Base-by-base conservation (phyloP, 2,113 vertebrate species). In the Nothoprocta perdicaria region DNA sequence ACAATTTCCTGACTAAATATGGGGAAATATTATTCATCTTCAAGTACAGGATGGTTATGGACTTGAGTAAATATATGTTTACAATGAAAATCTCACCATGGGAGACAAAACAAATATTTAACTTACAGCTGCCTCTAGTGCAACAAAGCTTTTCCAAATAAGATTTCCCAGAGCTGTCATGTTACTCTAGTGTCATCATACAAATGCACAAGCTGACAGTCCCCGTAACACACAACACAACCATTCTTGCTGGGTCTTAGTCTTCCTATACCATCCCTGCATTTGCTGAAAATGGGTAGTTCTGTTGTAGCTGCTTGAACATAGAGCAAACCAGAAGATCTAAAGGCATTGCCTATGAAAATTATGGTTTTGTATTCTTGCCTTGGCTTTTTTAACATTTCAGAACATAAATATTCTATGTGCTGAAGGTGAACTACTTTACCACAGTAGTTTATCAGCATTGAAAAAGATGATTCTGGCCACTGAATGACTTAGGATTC, bases 191-290 rank as follows among this genome's bases (percentile, higher is more conserved):
- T 14, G 55, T 13, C 38, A 40, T 26, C 18, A 41, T 24, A 14
- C 69, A 75, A 84, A 85, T 16, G 4, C 12, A 46, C 8, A 15
- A 65, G 45, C 8, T 21, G 55, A 65, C 75, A 19, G 5, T 79
- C 0, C 0, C 26, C 40, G 46, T 24, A 41, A 78, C 2, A 29
- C 2, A 52, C 22, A 41, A 81, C 1, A 29, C 2, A 45, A 50
- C 12, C 12, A 63, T 45, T 81, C 22, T 29, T 89, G 11, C 7
- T 38, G 13, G 3, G 17, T 67, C 23, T 24, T 46, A 35, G n/a
- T 68, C 80, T 29, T 78, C 4, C 9, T 52, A 14, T 10, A 5
- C 53, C 18, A 57, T 5, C 11, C 61, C 15, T 12, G 55, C 12
- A 17, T 82, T 76, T 60, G 12, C 23, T 35, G 33, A 29, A 80